Evolutionary conservation across 2,797 vertebrate genomes (phyloP).

Genomic region (Danio tinwini): DNA sequence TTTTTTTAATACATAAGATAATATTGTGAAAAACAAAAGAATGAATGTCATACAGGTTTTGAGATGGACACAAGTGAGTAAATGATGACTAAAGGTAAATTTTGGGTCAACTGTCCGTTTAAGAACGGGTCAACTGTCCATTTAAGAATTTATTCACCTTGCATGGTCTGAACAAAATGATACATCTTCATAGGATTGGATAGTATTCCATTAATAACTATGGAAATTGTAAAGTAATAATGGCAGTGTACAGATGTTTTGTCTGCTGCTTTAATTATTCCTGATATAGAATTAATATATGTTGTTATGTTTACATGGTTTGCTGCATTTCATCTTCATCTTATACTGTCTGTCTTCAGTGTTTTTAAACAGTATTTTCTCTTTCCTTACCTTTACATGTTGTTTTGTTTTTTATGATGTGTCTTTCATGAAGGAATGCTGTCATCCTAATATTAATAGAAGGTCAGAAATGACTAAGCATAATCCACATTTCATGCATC

Average conservation of each 20-base stretch:
- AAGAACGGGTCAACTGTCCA: not conserved
- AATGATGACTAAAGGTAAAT: not conserved
- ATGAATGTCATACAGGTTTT: not conserved
- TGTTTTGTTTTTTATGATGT: not conserved
- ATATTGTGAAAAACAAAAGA: not conserved
- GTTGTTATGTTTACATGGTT: slow-evolving; percentile 25
- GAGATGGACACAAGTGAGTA: not conserved
- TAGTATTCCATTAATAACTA: not conserved
- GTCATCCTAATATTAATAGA: not conserved
- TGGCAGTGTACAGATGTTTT: slow-evolving; percentile 2
- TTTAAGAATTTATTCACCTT: not conserved
- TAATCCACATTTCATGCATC: slow-evolving; percentile 3
- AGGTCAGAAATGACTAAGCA: slow-evolving; percentile 11
- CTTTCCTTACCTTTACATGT: slow-evolving; percentile 1
- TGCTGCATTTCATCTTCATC: slow-evolving; percentile 9
- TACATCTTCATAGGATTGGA: not conserved
- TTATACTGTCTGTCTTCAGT: not conserved
- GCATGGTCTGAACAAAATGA: not conserved
- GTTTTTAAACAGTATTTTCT: slow-evolving; percentile 10
- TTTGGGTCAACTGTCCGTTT: not conserved
- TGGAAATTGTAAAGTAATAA: slow-evolving; percentile 11
- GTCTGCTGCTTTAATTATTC: slow-evolving; percentile 9
- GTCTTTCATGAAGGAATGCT: not conserved
- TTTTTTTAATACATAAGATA: no score
- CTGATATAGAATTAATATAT: slow-evolving; percentile 14